phyloP scores from a whole-genome alignment of 1,140 invertebrate species.

The Atta colombica region DNA sequence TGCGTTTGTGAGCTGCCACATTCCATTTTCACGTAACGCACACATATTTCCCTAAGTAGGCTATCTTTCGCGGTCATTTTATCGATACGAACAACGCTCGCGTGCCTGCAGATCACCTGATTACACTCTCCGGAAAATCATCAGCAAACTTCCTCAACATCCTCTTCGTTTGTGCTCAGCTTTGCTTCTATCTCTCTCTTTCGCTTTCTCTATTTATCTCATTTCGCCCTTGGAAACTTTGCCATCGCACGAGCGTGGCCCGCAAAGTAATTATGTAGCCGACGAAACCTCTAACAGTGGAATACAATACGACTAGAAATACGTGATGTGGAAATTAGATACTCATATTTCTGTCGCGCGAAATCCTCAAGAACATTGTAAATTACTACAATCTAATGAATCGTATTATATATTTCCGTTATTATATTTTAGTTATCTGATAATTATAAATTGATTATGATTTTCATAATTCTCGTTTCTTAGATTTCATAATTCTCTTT shows the following conservation, averaged over 20 bases:
- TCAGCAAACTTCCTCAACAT: slow-evolving; percentile 58
- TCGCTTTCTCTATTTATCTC: not conserved
- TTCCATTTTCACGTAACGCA: slow-evolving; percentile 68
- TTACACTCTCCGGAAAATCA: slow-evolving; percentile 53
- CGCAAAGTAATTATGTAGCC: slow-evolving; percentile 56
- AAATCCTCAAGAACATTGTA: not conserved
- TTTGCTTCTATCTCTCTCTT: not conserved
- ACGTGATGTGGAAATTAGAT: slow-evolving; percentile 36
- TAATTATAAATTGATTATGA: slow-evolving; percentile 2
- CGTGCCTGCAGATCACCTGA: slow-evolving; percentile 54
- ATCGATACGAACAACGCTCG: slow-evolving; percentile 40
- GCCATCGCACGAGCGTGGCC: slow-evolving; percentile 23
- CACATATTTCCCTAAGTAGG: slow-evolving; percentile 40
- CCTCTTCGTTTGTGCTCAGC: not conserved
- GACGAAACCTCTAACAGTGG: slow-evolving; percentile 41
- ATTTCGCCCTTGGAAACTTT: slow-evolving; percentile 35
- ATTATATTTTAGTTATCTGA: not conserved
- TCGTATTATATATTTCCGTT: not conserved
- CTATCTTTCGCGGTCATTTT: slow-evolving; percentile 60
- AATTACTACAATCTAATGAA: slow-evolving; percentile 5
- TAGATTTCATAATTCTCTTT: too few relatives aligned
- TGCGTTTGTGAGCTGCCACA: slow-evolving; percentile 46
- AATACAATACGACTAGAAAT: slow-evolving; percentile 32
- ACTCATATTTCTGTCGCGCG: slow-evolving; percentile 1
- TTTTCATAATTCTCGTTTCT: not conserved